phyloP scores from a whole-genome alignment of 1,140 invertebrate genomes.

The Dreissena polymorpha region DNA sequence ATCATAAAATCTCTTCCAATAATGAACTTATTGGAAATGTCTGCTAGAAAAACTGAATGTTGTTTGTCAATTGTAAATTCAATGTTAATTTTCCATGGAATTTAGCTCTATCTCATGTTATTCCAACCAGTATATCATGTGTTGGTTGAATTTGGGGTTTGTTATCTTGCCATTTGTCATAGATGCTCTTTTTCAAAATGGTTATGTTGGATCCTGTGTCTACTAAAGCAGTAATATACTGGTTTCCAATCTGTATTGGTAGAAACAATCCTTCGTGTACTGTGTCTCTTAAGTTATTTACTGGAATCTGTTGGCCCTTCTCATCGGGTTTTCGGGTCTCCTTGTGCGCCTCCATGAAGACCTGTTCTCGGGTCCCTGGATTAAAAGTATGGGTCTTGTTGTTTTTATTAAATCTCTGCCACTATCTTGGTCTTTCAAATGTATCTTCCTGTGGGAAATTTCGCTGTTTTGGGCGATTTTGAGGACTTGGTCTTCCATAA shows the following conservation, averaged over 20 bases:
- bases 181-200: slow-evolving; percentile 7
- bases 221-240: slow-evolving; percentile 4
- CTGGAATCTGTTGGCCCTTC: neutral
- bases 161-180: slow-evolving; percentile 2
- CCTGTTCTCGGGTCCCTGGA: no score
- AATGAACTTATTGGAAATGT: slow-evolving; percentile 16
- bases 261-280: slow-evolving; percentile 21
- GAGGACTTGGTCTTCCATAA: no score
- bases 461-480: no score
- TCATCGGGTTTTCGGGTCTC: slow-evolving; percentile 3
- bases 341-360: slow-evolving; percentile 25
- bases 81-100: slow-evolving; percentile 6
- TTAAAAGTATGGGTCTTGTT: no score
- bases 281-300: neutral
- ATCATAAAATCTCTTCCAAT: slow-evolving; percentile 20
- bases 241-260: neutral
- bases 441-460: no score
- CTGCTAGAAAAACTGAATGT: slow-evolving; percentile 11
- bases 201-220: slow-evolving; percentile 28
- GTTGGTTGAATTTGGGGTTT: slow-evolving; percentile 14
- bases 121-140: slow-evolving; percentile 4
- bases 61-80: slow-evolving; percentile 10
- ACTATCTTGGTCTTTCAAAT: no score
- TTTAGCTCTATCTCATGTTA: slow-evolving; percentile 5
- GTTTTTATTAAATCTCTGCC: no score